These are phyloP conservation scores for Drosophila paulistorum DNA, from an alignment of 1,140 invertebrate genomes.

Conservation along the genomic window DNA sequence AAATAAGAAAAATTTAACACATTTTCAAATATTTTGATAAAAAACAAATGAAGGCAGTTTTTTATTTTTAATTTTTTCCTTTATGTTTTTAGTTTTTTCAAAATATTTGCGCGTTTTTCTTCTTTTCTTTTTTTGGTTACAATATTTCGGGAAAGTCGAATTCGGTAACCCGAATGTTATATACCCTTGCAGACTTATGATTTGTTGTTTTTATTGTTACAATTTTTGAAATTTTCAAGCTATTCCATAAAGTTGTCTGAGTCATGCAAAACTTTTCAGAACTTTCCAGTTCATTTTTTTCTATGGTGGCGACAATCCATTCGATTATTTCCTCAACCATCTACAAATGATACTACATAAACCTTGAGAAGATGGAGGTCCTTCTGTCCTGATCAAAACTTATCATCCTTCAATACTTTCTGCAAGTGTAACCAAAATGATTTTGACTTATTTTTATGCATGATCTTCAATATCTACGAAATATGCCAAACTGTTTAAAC, in stretches of 20 bases:
- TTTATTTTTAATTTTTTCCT: slow-evolving; percentile 31
- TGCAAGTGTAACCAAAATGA: neutral
- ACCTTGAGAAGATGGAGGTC: too few species aligned
- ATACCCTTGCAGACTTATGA: neutral
- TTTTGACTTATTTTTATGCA: slow-evolving; percentile 24
- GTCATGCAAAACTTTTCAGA: too few species aligned
- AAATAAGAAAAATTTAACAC: slow-evolving; percentile 34
- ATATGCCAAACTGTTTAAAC: slow-evolving; percentile 70
- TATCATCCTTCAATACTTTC: neutral
- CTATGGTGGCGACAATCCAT: too few species aligned
- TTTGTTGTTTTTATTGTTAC: too few species aligned
- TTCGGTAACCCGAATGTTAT: slow-evolving; percentile 1
- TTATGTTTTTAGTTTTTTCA: slow-evolving; percentile 49
- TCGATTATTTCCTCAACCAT: too few species aligned
- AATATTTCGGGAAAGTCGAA: neutral
- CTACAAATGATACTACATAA: too few species aligned
- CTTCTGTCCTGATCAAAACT: too few species aligned
- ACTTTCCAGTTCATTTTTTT: too few species aligned
- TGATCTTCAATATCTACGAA: slow-evolving; percentile 46
- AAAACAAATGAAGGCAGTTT: slow-evolving; percentile 69
- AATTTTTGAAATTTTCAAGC: too few species aligned
- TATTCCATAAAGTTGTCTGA: too few species aligned
- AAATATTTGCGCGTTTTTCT: slow-evolving; percentile 31
- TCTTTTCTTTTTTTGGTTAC: neutral
- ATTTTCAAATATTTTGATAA: slow-evolving; percentile 39